These are phyloP conservation scores for Leptoteleia sp. DNA, from an alignment of 1,140 invertebrate genomes.

Conservation along the genomic window DNA sequence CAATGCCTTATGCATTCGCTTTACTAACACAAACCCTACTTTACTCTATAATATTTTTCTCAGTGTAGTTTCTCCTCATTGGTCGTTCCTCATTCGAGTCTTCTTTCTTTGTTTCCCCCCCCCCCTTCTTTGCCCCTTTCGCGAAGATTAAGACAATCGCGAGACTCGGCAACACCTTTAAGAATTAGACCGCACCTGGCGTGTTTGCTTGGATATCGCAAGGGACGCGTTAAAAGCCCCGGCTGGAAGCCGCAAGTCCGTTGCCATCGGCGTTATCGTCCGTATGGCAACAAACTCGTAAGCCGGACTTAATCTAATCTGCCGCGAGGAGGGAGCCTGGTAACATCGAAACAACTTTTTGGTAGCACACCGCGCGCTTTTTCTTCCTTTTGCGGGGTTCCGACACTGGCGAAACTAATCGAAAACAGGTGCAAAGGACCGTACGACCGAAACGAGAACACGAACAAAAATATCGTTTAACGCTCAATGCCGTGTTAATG, in stretches of 20 bases:
- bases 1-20: no score
- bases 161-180: conserved; percentile 50
- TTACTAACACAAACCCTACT: no score
- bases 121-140: no score
- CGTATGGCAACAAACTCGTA: conserved; percentile 60
- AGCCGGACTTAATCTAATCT: conserved; percentile 68
- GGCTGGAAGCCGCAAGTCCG: conserved; percentile 59
- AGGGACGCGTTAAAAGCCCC: conserved; percentile 60
- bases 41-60: no score
- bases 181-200: conserved; percentile 57
- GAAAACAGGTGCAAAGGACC: conserved; percentile 65
- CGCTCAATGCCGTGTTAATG: conserved; percentile 54
- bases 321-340: conserved; percentile 49
- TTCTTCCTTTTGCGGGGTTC: conserved; percentile 51
- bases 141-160: conserved; percentile 57
- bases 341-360: conserved; percentile 64
- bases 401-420: conserved; percentile 57
- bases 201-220: conserved; percentile 53
- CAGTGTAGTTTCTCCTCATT: no score
- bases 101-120: no score
- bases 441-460: conserved; percentile 36
- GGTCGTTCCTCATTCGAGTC: no score
- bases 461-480: conserved; percentile 55
- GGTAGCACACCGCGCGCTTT: conserved; percentile 45
- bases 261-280: conserved; percentile 63